These are phyloP conservation scores for Amphiprion ocellaris DNA, from an alignment of 2,113 vertebrate genomes.

Conservation along the genomic window DNA sequence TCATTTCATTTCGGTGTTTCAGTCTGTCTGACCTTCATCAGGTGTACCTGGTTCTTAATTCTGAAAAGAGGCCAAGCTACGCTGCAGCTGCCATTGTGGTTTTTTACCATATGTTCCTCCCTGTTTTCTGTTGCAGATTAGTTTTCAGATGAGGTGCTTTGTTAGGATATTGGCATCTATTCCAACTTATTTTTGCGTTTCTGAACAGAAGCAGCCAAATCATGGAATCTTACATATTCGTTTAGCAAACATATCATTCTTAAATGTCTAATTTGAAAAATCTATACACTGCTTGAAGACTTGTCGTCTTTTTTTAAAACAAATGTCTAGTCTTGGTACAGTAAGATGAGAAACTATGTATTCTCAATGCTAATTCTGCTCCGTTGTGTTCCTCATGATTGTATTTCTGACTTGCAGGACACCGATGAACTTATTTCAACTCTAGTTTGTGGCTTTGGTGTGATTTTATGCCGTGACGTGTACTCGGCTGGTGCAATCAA, in stretches of 20 bases:
- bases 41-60: no score
- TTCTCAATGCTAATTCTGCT: neutral
- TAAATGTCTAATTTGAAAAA: neutral
- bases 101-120: no score
- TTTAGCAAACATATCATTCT: no score
- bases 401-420: neutral
- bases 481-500: neutral
- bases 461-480: neutral
- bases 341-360: no score
- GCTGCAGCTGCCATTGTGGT: no score
- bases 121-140: no score
- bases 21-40: no score
- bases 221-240: neutral
- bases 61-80: no score
- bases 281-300: neutral
- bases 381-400: neutral
- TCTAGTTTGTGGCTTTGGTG: neutral
- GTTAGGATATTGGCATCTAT: no score
- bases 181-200: neutral
- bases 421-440: neutral
- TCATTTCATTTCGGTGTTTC: no score
- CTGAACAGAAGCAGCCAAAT: neutral
- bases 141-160: no score
- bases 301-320: neutral
- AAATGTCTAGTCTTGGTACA: neutral